A percentile compares a stretch with the other conserved stretches of the same genome.
phyloP scores from a whole-genome alignment of 2,797 vertebrate species.

The Hippopotamyrus pictus region DNA sequence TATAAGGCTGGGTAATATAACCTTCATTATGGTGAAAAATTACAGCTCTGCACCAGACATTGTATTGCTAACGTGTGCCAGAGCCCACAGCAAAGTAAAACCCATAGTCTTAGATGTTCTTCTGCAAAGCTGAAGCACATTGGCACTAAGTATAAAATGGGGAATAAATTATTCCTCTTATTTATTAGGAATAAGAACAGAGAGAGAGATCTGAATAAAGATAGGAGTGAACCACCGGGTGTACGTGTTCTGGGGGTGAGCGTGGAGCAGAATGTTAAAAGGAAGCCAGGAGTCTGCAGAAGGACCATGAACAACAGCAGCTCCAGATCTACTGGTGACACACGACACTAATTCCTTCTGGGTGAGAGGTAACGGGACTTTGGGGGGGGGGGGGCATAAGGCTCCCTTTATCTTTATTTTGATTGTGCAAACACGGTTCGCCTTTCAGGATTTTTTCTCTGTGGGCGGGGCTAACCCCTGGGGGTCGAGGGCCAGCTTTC shows the following conservation, averaged over 20 bases:
- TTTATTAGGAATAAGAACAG: slow-evolving; percentile 1
- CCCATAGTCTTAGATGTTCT: not conserved
- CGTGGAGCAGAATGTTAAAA: not conserved
- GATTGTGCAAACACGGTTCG: slow-evolving; percentile 53
- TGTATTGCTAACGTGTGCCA: not conserved
- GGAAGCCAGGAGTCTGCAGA: not conserved
- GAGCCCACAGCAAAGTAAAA: not conserved
- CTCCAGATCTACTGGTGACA: slow-evolving; percentile 36
- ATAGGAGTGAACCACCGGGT: not conserved
- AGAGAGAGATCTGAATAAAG: not conserved
- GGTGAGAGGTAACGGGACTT: slow-evolving; percentile 27
- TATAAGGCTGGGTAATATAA: slow-evolving; percentile 5
- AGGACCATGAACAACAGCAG: not conserved
- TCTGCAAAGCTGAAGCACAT: not conserved
- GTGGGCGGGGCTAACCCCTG: slow-evolving; percentile 55
- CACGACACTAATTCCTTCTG: slow-evolving; percentile 48
- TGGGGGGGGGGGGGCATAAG: slow-evolving; percentile 37
- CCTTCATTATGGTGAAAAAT: not conserved
- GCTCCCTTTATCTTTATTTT: slow-evolving; percentile 46
- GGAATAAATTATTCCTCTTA: not conserved
- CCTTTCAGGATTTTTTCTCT: slow-evolving; percentile 41
- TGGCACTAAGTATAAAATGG: not conserved
- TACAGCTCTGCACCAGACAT: not conserved
- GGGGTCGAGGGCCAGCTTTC: slow-evolving; percentile 53
- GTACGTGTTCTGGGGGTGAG: not conserved